A percentile compares a stretch with the other conserved stretches of the same genome.
Evolutionary conservation across 2,113 vertebrate genomes (phyloP).

Genomic region (Chaetodon auriga): DNA sequence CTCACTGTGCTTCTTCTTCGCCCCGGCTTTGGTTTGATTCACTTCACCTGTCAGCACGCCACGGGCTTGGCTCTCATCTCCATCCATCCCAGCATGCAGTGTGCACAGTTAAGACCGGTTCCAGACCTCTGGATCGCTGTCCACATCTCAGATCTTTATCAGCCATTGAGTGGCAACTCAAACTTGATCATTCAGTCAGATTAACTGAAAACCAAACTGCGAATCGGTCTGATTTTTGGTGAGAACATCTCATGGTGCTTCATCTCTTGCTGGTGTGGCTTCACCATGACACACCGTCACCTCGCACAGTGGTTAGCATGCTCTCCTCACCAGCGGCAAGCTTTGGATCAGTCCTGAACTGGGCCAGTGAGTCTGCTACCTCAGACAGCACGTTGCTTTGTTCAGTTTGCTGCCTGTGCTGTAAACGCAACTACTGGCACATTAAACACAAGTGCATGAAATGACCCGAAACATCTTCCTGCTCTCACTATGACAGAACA

Average conservation of each 20-base stretch:
- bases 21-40: background rate
- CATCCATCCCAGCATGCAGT: constrained; percentile 14
- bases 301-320: constrained; percentile 7
- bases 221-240: background rate
- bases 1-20: constrained; percentile 24
- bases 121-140: background rate
- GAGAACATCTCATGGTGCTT: constrained; percentile 25
- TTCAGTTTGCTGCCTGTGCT: constrained; percentile 25
- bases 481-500: constrained; percentile 15
- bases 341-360: constrained; percentile 23
- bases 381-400: constrained; percentile 14
- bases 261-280: constrained; percentile 69
- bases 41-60: background rate
- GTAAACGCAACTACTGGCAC: constrained; percentile 27
- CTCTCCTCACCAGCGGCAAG: constrained; percentile 11
- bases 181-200: background rate
- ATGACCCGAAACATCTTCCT: background rate
- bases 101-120: background rate
- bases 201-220: background rate
- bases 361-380: constrained; percentile 24
- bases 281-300: constrained; percentile 58
- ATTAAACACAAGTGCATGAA: constrained; percentile 35
- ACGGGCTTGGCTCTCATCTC: constrained; percentile 24
- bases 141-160: background rate
- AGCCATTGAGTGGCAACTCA: background rate